phyloP scores from a whole-genome alignment of 2,113 vertebrate species.

The Saccopteryx bilineata region DNA sequence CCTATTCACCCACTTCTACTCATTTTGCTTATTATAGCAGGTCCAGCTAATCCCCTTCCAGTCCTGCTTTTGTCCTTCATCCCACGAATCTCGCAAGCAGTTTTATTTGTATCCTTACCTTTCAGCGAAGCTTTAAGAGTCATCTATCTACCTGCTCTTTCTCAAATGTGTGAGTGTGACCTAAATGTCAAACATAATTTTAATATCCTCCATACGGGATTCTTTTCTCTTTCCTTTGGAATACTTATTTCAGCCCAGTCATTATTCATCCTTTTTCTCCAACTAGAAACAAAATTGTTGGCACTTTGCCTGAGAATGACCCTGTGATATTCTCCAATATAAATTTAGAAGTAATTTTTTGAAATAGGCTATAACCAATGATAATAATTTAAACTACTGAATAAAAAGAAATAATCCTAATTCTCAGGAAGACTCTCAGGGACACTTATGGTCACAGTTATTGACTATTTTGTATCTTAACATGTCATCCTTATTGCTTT shows the following conservation, averaged over 20 bases:
- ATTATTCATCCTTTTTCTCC: background rate
- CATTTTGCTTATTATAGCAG: background rate
- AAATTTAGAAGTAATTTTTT: background rate
- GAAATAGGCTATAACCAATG: background rate
- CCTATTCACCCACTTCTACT: background rate
- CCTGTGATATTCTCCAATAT: background rate
- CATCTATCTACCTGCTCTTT: background rate
- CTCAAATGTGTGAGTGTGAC: background rate
- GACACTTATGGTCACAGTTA: background rate
- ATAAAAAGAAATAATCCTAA: background rate
- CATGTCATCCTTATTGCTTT: background rate
- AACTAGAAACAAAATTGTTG: conserved; percentile 21
- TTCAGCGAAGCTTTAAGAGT: conserved; percentile 5
- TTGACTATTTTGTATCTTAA: background rate
- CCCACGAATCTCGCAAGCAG: background rate
- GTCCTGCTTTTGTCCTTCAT: background rate
- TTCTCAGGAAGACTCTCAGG: background rate
- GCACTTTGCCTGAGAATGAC: background rate
- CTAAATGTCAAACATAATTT: conserved; percentile 25
- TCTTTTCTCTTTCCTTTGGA: background rate
- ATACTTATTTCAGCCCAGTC: background rate
- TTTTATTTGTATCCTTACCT: conserved; percentile 4
- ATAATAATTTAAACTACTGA: background rate
- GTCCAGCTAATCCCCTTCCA: background rate
- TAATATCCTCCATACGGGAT: background rate